phyloP scores from a whole-genome alignment of 2,113 vertebrate species.

The Agapornis roseicollis region DNA sequence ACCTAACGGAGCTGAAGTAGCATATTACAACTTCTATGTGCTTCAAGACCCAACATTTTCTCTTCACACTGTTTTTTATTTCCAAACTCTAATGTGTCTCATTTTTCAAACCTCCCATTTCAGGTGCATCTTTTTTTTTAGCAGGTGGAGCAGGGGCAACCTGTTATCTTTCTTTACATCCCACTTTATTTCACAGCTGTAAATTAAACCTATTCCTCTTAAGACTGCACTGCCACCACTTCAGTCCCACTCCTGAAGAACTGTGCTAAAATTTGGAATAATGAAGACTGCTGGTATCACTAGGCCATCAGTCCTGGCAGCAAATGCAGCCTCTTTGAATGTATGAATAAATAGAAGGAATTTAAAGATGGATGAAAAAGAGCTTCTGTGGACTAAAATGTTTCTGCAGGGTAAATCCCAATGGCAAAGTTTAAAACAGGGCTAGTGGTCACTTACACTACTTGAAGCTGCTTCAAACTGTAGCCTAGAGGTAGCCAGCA shows the following conservation, averaged over 20 bases:
- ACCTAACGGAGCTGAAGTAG: neutral
- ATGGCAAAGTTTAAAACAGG: neutral
- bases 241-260: neutral
- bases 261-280: conserved; percentile 11
- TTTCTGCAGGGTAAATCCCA: neutral
- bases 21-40: neutral
- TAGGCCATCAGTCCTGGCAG: neutral
- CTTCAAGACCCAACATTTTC: neutral
- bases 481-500: neutral
- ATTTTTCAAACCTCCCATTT: neutral
- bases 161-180: neutral
- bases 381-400: neutral
- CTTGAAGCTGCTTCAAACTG: neutral
- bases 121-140: neutral
- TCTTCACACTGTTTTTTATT: neutral
- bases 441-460: neutral
- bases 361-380: neutral
- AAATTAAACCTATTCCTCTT: neutral
- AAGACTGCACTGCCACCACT: neutral
- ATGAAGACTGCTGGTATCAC: neutral
- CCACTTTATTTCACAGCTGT: neutral
- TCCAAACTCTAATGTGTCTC: neutral
- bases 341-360: conserved; percentile 9
- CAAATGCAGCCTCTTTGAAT: neutral
- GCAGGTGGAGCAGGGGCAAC: neutral